These are phyloP conservation scores for Trochalopteron elliotii DNA, from an alignment of 2,113 vertebrate species.

Conservation along the genomic window DNA sequence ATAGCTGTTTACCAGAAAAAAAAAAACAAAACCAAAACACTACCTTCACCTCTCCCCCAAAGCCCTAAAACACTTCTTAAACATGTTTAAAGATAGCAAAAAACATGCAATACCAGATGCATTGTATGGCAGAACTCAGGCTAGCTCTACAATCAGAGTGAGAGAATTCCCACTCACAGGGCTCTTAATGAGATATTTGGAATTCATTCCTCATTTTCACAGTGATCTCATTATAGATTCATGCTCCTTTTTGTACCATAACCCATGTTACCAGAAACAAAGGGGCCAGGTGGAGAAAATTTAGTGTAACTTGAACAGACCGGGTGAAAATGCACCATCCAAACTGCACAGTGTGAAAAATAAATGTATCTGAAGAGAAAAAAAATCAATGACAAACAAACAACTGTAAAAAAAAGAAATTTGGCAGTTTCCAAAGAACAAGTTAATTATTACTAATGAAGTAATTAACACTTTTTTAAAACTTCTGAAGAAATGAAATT, in stretches of 20 bases:
- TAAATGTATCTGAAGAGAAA: neutral
- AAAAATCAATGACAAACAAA: neutral
- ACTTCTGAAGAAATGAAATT: neutral
- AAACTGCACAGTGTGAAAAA: neutral
- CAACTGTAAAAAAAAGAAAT: neutral
- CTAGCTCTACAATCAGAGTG: neutral
- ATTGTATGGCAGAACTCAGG: neutral
- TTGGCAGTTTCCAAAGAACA: neutral
- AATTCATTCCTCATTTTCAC: neutral
- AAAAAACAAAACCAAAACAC: neutral
- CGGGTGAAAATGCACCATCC: neutral
- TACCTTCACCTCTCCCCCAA: neutral
- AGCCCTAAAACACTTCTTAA: neutral
- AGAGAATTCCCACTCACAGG: neutral
- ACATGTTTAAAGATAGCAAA: neutral
- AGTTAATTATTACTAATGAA: conserved; percentile 14
- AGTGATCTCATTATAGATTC: neutral
- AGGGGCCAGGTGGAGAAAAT: neutral
- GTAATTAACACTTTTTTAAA: conserved; percentile 8
- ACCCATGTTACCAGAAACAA: neutral
- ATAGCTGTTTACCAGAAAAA: neutral
- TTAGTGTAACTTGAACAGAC: neutral
- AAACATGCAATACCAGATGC: neutral
- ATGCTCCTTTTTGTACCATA: neutral
- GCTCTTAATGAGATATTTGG: neutral